These are phyloP conservation scores for Physocephala rufipes DNA, from an alignment of 2,888 invertebrate genomes.

Conservation along the genomic window DNA sequence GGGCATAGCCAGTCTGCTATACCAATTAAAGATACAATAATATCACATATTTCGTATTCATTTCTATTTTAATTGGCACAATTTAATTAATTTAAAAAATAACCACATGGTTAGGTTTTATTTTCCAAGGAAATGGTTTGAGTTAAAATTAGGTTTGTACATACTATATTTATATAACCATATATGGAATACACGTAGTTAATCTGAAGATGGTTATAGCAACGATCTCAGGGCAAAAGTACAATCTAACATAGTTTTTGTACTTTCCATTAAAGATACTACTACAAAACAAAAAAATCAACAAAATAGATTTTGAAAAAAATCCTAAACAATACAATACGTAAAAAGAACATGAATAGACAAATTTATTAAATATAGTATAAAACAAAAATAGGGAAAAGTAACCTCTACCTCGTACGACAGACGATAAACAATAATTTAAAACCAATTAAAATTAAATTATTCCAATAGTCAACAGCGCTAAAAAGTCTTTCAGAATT, in stretches of 20 bases:
- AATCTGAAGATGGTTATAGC: slow-evolving; percentile 45
- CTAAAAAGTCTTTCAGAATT: background rate
- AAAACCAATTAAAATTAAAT: slow-evolving; percentile 27
- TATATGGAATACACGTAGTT: slow-evolving; percentile 41
- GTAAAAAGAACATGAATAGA: slow-evolving; percentile 32
- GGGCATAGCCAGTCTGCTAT: slow-evolving; percentile 2
- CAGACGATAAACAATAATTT: slow-evolving; percentile 42
- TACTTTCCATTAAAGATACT: slow-evolving; percentile 38
- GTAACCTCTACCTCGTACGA: slow-evolving; percentile 48
- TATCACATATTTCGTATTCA: slow-evolving; percentile 33
- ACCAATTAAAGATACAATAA: slow-evolving; percentile 34
- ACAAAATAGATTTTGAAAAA: slow-evolving; percentile 32
- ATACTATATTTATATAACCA: slow-evolving; percentile 28
- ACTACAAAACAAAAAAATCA: slow-evolving; percentile 28
- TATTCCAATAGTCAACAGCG: slow-evolving; percentile 19
- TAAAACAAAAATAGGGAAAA: slow-evolving; percentile 27
- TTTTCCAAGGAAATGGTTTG: slow-evolving; percentile 16
- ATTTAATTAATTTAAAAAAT: background rate
- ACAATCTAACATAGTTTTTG: slow-evolving; percentile 57
- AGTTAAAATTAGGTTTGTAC: background rate
- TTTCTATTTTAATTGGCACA: background rate
- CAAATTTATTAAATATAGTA: slow-evolving; percentile 25
- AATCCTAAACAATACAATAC: background rate
- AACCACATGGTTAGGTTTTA: slow-evolving; percentile 10
- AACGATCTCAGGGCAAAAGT: slow-evolving; percentile 66